phyloP scores from a whole-genome alignment of 2,113 vertebrate genomes.

The Pionites leucogaster region DNA sequence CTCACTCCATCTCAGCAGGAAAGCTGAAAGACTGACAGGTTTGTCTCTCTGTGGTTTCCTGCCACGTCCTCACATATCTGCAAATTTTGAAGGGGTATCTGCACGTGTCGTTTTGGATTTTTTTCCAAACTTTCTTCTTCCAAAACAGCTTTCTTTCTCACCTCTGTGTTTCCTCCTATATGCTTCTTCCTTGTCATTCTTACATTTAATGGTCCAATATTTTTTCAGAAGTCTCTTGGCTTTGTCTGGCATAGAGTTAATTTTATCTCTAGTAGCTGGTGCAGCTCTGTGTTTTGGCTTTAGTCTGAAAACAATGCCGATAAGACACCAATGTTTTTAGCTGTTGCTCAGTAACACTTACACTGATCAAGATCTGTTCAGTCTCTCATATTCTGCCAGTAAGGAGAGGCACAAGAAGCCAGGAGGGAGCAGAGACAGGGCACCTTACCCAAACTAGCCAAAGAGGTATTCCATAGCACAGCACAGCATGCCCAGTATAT shows the following conservation, averaged over 20 bases:
- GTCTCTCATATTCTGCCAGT: background rate
- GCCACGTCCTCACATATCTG: background rate
- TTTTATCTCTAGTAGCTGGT: background rate
- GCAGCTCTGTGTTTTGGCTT: background rate
- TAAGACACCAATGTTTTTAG: background rate
- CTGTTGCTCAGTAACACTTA: background rate
- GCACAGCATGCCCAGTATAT: background rate
- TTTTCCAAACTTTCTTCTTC: background rate
- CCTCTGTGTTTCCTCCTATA: background rate
- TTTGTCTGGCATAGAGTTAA: background rate
- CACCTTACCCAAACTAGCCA: background rate
- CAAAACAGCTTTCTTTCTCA: background rate
- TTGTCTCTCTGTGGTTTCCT: background rate
- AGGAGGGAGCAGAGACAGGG: background rate
- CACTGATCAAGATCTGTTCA: background rate
- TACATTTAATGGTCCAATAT: accelerated
- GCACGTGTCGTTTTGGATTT: accelerated
- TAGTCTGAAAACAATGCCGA: background rate
- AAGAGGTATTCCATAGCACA: background rate
- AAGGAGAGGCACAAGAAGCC: background rate
- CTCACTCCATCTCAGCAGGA: background rate
- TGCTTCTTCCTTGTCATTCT: background rate
- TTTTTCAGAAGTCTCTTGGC: background rate
- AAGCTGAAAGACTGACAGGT: background rate
- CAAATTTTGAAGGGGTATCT: background rate